Evolutionary conservation across 2,888 invertebrate species (phyloP).

Genomic region (Gonocerus acuteangulatus): DNA sequence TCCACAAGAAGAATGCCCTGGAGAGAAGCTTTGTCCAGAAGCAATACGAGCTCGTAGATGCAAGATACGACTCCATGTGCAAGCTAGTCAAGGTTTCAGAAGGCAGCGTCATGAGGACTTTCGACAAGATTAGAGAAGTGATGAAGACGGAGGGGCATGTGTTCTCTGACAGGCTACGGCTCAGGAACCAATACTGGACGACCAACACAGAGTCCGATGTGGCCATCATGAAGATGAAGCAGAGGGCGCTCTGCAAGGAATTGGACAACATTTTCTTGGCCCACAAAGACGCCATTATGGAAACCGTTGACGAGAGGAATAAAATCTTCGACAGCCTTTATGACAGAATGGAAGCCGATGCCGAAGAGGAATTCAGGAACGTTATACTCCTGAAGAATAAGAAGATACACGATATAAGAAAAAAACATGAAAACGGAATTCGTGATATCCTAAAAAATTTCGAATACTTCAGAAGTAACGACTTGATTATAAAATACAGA

Average conservation of each 20-base stretch:
- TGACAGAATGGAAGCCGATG: background rate
- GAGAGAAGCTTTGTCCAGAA: background rate
- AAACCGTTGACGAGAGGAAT: background rate
- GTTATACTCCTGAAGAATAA: background rate
- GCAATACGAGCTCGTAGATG: background rate
- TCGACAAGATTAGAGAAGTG: background rate
- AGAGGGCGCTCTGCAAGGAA: background rate
- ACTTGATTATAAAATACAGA: too few species aligned
- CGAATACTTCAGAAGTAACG: too few species aligned
- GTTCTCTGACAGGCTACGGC: background rate
- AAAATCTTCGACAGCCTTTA: background rate
- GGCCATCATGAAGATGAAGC: conserved; percentile 1
- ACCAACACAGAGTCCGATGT: background rate
- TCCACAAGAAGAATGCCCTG: background rate
- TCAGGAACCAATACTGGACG: conserved; percentile 4
- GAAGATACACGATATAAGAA: background rate
- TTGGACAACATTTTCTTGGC: background rate
- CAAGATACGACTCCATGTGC: background rate
- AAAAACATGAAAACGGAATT: background rate
- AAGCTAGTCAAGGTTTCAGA: background rate
- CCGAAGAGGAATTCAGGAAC: background rate
- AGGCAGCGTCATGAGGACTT: background rate
- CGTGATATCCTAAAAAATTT: too few species aligned
- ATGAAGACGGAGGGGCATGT: background rate
- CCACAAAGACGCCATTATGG: background rate